These are phyloP conservation scores for Acanthosepion esculentum DNA, from an alignment of 2,888 invertebrate species.

Conservation along the genomic window DNA sequence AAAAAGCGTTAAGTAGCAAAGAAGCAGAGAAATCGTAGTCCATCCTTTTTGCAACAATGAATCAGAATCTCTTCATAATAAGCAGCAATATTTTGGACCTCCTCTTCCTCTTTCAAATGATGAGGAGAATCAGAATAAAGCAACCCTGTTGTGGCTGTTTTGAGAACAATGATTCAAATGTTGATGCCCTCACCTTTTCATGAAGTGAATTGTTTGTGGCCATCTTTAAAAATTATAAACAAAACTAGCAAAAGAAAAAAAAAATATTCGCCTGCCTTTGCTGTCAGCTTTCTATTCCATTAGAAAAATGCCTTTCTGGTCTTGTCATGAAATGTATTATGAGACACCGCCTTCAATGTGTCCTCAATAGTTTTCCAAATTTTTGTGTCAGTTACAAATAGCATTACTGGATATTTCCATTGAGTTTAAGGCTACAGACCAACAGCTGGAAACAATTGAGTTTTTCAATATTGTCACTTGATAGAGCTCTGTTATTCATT, in stretches of 20 bases:
- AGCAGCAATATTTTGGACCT: neutral
- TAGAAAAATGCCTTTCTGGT: neutral
- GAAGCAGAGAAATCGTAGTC: neutral
- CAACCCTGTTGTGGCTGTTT: neutral
- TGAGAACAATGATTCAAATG: neutral
- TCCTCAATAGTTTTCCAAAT: neutral
- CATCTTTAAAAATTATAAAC: neutral
- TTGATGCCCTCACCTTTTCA: constrained; percentile 18
- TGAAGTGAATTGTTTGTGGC: neutral
- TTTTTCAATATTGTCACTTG: constrained; percentile 25
- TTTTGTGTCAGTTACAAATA: neutral
- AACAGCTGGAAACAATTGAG: neutral
- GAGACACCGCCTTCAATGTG: neutral
- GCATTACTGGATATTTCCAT: neutral
- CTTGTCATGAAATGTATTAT: neutral
- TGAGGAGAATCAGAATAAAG: neutral
- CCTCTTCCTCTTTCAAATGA: neutral
- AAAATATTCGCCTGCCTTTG: neutral
- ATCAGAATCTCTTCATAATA: too few relatives aligned
- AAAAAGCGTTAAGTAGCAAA: neutral
- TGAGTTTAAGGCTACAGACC: neutral
- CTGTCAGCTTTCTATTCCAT: neutral
- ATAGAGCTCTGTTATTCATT: neutral
- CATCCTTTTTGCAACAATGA: constrained; percentile 4
- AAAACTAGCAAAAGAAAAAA: neutral